phyloP scores from a whole-genome alignment of 1,140 invertebrate genomes.

The Pissodes strobi region DNA sequence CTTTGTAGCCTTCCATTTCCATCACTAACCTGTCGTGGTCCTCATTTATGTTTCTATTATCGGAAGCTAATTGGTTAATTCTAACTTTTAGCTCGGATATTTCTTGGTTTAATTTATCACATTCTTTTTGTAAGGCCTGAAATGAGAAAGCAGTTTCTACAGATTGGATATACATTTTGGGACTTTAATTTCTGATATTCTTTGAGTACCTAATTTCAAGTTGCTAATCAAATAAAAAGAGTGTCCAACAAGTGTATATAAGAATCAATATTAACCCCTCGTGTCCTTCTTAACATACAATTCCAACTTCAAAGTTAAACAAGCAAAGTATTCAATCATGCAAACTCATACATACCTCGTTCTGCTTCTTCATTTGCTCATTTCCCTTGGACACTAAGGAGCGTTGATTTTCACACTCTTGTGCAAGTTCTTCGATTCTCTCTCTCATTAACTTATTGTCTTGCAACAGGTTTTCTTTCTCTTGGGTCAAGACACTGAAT shows the following conservation, averaged over 20 bases:
- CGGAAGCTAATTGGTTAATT: slow-evolving; percentile 39
- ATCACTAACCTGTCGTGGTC: slow-evolving; percentile 44
- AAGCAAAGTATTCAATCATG: too few relatives aligned
- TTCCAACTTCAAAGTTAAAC: too few relatives aligned
- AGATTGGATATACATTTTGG: too few relatives aligned
- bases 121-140: slow-evolving; percentile 22
- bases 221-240: too few relatives aligned
- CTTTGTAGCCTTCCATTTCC: slow-evolving; percentile 46
- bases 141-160: too few relatives aligned
- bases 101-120: slow-evolving; percentile 36
- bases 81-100: slow-evolving; percentile 35
- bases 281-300: too few relatives aligned
- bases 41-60: slow-evolving; percentile 47
- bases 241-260: too few relatives aligned
- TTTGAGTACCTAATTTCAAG: too few relatives aligned
- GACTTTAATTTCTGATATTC: too few relatives aligned
- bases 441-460: slow-evolving; percentile 29
- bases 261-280: too few relatives aligned
- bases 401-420: slow-evolving; percentile 20
- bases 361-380: slow-evolving; percentile 30
- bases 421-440: slow-evolving; percentile 28
- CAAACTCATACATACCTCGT: slow-evolving; percentile 18
- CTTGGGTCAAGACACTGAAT: slow-evolving; percentile 20
- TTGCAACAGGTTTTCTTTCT: slow-evolving; percentile 16
- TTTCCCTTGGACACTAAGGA: slow-evolving; percentile 7